These are phyloP conservation scores for Apoderus coryli DNA, from an alignment of 2,888 invertebrate species.

Conservation along the genomic window DNA sequence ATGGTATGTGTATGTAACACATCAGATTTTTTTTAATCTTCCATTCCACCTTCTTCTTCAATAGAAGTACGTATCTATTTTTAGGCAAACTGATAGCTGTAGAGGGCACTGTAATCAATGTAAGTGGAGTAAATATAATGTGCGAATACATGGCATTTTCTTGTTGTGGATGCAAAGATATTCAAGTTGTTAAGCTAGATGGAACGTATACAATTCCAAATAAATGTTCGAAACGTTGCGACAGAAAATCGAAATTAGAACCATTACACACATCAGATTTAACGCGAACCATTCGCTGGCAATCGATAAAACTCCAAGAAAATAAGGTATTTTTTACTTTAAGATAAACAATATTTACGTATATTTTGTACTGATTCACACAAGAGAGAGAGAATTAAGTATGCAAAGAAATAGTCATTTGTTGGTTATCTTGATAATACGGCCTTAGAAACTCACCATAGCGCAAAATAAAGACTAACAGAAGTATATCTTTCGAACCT, in stretches of 20 bases:
- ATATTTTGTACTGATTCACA: too few relatives aligned
- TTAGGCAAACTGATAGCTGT: constrained; percentile 62
- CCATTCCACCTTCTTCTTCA: too few relatives aligned
- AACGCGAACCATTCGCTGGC: constrained; percentile 63
- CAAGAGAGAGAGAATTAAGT: too few relatives aligned
- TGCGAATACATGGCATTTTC: constrained; percentile 66
- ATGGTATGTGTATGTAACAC: too few relatives aligned
- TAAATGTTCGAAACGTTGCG: constrained; percentile 42
- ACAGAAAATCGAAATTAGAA: constrained; percentile 44
- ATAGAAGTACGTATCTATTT: constrained; percentile 18
- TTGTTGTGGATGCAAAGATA: constrained; percentile 50
- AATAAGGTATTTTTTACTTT: too few relatives aligned
- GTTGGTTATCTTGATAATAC: too few relatives aligned
- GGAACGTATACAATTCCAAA: constrained; percentile 45
- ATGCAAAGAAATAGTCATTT: too few relatives aligned
- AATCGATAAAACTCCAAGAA: constrained; percentile 73
- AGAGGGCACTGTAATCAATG: constrained; percentile 72
- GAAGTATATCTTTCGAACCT: too few relatives aligned
- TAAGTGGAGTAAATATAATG: constrained; percentile 57
- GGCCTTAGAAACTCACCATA: too few relatives aligned
- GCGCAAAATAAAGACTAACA: background rate
- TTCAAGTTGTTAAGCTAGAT: constrained; percentile 53
- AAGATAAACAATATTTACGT: too few relatives aligned
- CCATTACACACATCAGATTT: constrained; percentile 49
- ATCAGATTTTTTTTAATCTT: too few relatives aligned